Base-by-base conservation (phyloP, 2,888 invertebrate species). In the Leptopilina myrica region DNA sequence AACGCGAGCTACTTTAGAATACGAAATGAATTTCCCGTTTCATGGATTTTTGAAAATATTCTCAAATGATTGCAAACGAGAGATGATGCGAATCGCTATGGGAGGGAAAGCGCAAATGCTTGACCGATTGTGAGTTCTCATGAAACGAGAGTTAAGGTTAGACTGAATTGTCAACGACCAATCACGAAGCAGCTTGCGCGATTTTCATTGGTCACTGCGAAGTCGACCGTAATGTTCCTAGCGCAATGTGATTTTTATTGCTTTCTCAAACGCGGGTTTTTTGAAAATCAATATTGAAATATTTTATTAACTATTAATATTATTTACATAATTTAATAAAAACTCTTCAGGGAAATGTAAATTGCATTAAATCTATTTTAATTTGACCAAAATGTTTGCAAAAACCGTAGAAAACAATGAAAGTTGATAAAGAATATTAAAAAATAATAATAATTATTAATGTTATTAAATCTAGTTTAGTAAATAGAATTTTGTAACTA, bases 31-130 rank as follows among this genome's bases (percentile, higher is more conserved):
- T 59, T 15, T 15, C n/a, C n/a, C 2, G 12, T 15, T n/a, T 5
- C 6, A 2, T n/a, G 15, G 59, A 49, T 49, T 49, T 49, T 49
- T 49, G 49, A 49, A 59, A 15, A 59, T 15, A 7, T 59, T 59
- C 15, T 59, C n/a, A 4, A 12, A 49, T 49, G 11, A 49, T 49
- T 4, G 12, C 11, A 49, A 49, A 11, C 49, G 49, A 56, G 56
- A 56, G 14, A n/a, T 56, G 56, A 56, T 43, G 43, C 43, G 43
- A 43, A 43, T 5, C 49, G 49, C 49, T 1, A 59, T 12, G n/a
- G 59, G 59, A 59, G 59, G 59, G 59, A 59, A 59, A 59, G 59
- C 59, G 15, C 12, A 59, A 59, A 59, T 59, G 59, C 59, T 59
- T n/a, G 59, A 9, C 9, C 15, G 15, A 15, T 59, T 15, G 59